Conservation (phyloP, 64 coral and sea anemone genomes). For the Platygyra sinensis region DNA sequence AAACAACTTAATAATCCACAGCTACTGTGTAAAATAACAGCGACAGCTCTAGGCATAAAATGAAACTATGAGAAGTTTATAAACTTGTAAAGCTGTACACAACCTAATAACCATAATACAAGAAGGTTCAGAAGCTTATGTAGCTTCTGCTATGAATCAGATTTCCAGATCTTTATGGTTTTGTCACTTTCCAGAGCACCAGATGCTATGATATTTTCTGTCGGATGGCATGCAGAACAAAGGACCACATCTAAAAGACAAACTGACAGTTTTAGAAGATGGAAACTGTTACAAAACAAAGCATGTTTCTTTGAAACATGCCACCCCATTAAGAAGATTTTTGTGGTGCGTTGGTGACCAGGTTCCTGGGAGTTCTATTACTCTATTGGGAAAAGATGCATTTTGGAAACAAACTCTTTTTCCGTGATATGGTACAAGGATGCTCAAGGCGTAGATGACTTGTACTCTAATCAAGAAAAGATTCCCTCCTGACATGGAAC, state of each 20-base stretch:
- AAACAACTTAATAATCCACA: too few relatives aligned
- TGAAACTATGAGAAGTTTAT: neutral
- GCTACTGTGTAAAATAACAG: too few relatives aligned
- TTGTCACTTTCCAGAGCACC: slow-evolving; percentile 96
- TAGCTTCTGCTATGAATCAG: slow-evolving; percentile 67
- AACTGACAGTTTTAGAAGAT: neutral
- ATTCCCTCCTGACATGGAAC: too few relatives aligned
- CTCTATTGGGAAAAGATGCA: too few relatives aligned
- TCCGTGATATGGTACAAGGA: too few relatives aligned
- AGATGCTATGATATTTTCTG: slow-evolving; percentile 96
- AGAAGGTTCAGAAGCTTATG: neutral
- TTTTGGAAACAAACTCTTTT: too few relatives aligned
- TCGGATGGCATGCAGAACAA: slow-evolving; percentile 98
- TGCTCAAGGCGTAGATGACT: too few relatives aligned
- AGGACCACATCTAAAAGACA: slow-evolving; percentile 90
- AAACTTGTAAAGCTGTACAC: neutral
- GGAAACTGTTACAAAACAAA: neutral
- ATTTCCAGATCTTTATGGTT: slow-evolving; percentile 99
- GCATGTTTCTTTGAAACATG: neutral
- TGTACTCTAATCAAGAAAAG: too few relatives aligned
- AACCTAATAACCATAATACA: neutral
- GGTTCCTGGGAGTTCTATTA: too few relatives aligned
- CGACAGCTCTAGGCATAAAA: too few relatives aligned
- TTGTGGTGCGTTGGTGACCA: too few relatives aligned
- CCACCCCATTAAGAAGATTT: too few relatives aligned